Evolutionary conservation across 2,888 invertebrate species (phyloP).

Genomic region (Tipula helvola): DNA sequence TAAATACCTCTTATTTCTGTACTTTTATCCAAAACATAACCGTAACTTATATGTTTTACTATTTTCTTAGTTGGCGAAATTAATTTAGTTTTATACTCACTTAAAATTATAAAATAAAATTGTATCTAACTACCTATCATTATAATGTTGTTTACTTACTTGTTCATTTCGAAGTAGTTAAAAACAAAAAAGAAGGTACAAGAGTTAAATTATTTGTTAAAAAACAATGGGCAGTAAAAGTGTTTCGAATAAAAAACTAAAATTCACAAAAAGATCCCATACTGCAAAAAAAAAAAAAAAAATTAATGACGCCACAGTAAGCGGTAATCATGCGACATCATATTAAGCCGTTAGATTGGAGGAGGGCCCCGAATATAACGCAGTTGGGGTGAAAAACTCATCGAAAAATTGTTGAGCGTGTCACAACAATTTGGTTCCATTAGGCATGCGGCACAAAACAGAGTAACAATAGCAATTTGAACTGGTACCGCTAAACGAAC

Average conservation of each 20-base stretch:
- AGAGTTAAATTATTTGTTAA: background rate
- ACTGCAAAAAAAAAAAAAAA: background rate
- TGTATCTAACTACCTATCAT: background rate
- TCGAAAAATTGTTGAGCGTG: slow-evolving; percentile 55
- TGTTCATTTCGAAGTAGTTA: background rate
- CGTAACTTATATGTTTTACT: background rate
- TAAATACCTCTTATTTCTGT: background rate
- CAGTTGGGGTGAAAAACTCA: slow-evolving; percentile 59
- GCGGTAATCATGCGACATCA: background rate
- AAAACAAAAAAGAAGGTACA: background rate
- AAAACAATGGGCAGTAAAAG: background rate
- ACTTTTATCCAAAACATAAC: background rate
- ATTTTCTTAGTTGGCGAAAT: background rate
- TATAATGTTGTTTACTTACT: background rate
- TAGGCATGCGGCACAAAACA: slow-evolving; percentile 56
- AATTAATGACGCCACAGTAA: background rate
- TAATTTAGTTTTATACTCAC: slow-evolving; percentile 4
- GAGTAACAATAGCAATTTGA: slow-evolving; percentile 53
- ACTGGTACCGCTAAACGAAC: slow-evolving; percentile 56
- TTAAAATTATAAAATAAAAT: background rate
- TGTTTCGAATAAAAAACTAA: background rate
- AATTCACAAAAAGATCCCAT: background rate
- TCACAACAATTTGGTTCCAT: slow-evolving; percentile 65
- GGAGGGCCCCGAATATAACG: slow-evolving; percentile 65
- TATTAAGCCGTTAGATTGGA: slow-evolving; percentile 42